Conservation (phyloP, 2,113 vertebrate species). For the Cranoglanis bouderius region DNA sequence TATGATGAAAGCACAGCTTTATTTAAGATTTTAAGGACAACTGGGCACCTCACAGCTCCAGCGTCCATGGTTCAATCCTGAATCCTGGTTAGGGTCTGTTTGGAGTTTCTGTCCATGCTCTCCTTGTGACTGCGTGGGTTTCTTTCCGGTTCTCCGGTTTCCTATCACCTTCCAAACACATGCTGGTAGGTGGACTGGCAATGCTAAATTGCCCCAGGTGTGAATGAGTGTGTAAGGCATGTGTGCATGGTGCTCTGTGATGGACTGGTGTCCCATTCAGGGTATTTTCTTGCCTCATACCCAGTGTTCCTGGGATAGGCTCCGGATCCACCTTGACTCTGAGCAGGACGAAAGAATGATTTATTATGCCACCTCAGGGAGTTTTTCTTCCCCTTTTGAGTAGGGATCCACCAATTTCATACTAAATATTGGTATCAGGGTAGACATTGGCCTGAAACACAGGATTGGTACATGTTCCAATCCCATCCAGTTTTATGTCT, state of each 20-base stretch:
- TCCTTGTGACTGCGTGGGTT: not conserved
- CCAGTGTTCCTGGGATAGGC: not conserved
- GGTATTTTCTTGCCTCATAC: not conserved
- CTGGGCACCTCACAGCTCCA: not conserved
- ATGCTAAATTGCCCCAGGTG: not conserved
- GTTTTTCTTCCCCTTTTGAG: not conserved
- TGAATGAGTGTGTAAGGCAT: not conserved
- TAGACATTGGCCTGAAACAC: not conserved
- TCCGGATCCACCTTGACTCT: not conserved
- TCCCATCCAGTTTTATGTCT: not conserved
- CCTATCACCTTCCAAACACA: not conserved
- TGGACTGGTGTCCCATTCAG: not conserved
- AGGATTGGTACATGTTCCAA: not conserved
- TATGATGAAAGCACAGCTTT: not conserved
- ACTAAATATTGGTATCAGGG: not conserved
- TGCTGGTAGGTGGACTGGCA: not conserved
- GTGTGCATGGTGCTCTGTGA: not conserved
- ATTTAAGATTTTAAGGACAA: not conserved
- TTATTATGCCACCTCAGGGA: not conserved
- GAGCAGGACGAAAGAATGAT: not conserved
- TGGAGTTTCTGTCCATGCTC: not conserved
- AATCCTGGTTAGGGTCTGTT: not conserved
- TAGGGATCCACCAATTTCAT: not conserved
- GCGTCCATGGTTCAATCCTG: not conserved
- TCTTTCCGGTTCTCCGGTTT: not conserved